Base-by-base conservation (phyloP, 2,888 invertebrate species). In the Neoitamus cyanurus region DNA sequence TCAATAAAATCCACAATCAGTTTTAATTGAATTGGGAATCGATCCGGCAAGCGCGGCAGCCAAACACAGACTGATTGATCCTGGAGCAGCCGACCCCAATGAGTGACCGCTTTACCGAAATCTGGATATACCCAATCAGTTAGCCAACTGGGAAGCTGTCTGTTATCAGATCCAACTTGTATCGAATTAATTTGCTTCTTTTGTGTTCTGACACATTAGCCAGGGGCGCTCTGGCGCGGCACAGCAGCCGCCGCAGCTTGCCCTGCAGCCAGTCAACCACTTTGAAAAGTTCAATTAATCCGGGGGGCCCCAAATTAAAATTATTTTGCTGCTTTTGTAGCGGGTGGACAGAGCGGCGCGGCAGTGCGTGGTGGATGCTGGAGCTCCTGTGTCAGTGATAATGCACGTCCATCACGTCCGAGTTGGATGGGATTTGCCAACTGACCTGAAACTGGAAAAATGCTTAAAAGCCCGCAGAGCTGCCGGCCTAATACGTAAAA, bases 131-230 rank as follows among this genome's bases (percentile, higher is more conserved):
- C 68, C 82, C 82, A 82, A 82, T 82, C 82, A 82, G 82, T 82
- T 82, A 37, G 82, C 82, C 69, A 82, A 69, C 36, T 69, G 28
- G 82, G 82, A 37, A 82, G 82, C 82, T 82, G 82, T 82, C 82
- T 82, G 82, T 82, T 82, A 82, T 82, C 82, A 69, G 82, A 82
- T 82, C 69, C 36, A 69, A 69, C 69, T 82, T 82, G 82, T 58
- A 69, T 82, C 68, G 69, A 82, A 82, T 82, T 82, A 82, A 82
- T 82, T 82, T 82, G 82, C 69, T 82, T 82, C 82, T 82, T 82
- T 82, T 82, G 82, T 82, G 82, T 82, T 82, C 82, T 82, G 82
- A 82, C 82, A 82, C 82, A 82, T 82, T 82, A 82, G 82, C 82
- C 78, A 78, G 78, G 37, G 46, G 31, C 78, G 75, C 34, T 42